Base-by-base conservation (phyloP, 2,888 invertebrate species). In the Oxycera nigricornis region DNA sequence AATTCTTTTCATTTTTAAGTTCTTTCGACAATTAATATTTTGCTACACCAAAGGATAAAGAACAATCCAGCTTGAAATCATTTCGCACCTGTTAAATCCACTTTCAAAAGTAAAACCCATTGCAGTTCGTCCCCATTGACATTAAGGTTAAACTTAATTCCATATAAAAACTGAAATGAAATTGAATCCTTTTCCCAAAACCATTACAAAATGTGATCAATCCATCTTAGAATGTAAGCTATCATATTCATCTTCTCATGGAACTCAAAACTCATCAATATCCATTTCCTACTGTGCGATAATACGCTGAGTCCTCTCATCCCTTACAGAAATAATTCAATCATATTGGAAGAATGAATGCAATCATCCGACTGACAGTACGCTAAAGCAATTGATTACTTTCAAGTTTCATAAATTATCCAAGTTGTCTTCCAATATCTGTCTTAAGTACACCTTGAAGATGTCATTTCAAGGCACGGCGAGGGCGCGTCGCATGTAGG, bases 181-280 rank as follows among this genome's bases (percentile, higher is more conserved):
- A 46, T 46, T 46, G 46, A 46, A 46, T n/a, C 11, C n/a, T 46
- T 46, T 46, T 46, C 46, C n/a, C 46, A 46, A 46, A 46, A 46
- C 46, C 46, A 46, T 46, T 46, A 46, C 46, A 46, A 14, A 46
- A 46, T 46, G 11, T 46, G 3, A 14, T 14, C 46, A 3, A 46
- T 14, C 46, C 46, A 46, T n/a, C n/a, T n/a, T n/a, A n/a, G 17
- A 46, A 46, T 17, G 46, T 3, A 46, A 46, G 46, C n/a, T n/a
- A 14, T 46, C 14, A n/a, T 46, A 7, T 14, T 46, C 46, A 17
- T 3, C 17, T 46, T n/a, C n/a, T n/a, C n/a, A n/a, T 46, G 46
- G n/a, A 46, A 46, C 46, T 46, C 14, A 14, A 11, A 46, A 14
- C 14, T 46, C 46, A 14, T 46, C 46, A 46, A 46, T 46, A n/a